These are phyloP conservation scores for Psylliodes chrysocephalus DNA, from an alignment of 2,888 invertebrate genomes.

Conservation along the genomic window DNA sequence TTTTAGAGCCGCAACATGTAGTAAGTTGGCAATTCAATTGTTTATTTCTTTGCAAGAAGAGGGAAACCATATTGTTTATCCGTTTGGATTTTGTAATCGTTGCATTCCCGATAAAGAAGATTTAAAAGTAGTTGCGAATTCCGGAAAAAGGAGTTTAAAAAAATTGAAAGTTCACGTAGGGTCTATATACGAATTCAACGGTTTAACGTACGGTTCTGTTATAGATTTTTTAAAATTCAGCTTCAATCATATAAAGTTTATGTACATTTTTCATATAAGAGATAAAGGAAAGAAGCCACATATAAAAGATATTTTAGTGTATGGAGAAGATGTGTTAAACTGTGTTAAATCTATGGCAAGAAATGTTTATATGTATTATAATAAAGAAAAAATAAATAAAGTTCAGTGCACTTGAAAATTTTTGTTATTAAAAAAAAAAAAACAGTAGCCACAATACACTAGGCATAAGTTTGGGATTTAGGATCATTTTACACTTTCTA, in stretches of 20 bases:
- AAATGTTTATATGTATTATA: slow-evolving; percentile 43
- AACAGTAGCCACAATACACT: too few relatives aligned
- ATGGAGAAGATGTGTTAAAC: slow-evolving; percentile 43
- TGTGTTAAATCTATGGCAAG: slow-evolving; percentile 44
- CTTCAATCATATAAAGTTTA: slow-evolving; percentile 39
- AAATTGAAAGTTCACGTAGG: slow-evolving; percentile 38
- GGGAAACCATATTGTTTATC: slow-evolving; percentile 45
- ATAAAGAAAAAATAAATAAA: slow-evolving; percentile 17
- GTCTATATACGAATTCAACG: slow-evolving; percentile 38
- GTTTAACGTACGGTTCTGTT: slow-evolving; percentile 44
- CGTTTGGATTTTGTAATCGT: slow-evolving; percentile 40
- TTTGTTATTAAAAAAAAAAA: too few relatives aligned
- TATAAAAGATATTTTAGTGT: slow-evolving; percentile 32
- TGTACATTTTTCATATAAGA: slow-evolving; percentile 44
- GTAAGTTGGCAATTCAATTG: slow-evolving; percentile 40
- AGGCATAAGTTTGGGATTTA: too few relatives aligned
- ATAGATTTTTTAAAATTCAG: slow-evolving; percentile 43
- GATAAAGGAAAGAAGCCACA: slow-evolving; percentile 31
- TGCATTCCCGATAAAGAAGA: slow-evolving; percentile 32
- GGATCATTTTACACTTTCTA: too few relatives aligned
- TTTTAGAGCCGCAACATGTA: slow-evolving; percentile 28
- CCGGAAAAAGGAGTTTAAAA: slow-evolving; percentile 34
- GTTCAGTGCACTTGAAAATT: too few relatives aligned
- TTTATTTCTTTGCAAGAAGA: slow-evolving; percentile 46
- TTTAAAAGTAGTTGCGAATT: slow-evolving; percentile 41